Percentiles rank a stretch among this genome's conserved stretches.
Evolutionary conservation across 2,797 vertebrate genomes (phyloP).

Genomic region (Argyrosomus regius): DNA sequence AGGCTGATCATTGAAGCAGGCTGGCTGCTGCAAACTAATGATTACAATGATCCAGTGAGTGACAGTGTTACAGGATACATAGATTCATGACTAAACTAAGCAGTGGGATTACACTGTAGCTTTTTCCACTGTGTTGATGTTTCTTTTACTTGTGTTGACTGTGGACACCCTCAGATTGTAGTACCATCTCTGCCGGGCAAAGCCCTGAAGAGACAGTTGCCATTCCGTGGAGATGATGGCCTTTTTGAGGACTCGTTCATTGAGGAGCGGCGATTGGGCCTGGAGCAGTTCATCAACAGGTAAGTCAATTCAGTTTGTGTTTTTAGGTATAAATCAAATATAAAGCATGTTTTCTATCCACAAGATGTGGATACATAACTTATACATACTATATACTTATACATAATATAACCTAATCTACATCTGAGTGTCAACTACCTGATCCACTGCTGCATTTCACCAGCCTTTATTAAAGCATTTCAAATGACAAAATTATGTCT

Average conservation of each 20-base stretch:
- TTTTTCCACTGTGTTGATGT: not conserved
- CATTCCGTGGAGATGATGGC: conserved; percentile 96
- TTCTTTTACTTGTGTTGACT: not conserved
- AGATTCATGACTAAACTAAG: not conserved
- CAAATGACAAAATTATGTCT: conserved; percentile 12
- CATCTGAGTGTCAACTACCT: not conserved
- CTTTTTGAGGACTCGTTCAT: conserved; percentile 99
- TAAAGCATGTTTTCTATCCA: not conserved
- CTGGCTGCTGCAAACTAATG: not conserved
- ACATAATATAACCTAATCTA: too few species aligned
- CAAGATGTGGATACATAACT: not conserved
- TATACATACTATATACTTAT: too few species aligned
- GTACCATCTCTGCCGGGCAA: conserved; percentile 98
- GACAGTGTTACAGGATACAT: not conserved
- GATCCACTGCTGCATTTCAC: conserved; percentile 20
- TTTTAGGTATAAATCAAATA: not conserved
- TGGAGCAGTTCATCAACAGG: conserved; percentile 99
- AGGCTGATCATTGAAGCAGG: not conserved
- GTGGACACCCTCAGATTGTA: conserved; percentile 89
- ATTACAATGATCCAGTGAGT: not conserved
- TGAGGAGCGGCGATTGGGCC: conserved; percentile 94
- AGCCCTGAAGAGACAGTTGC: conserved; percentile 97
- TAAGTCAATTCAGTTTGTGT: conserved; percentile 62
- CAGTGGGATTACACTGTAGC: not conserved
- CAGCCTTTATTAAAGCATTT: not conserved